Conservation (phyloP, 2,797 vertebrate genomes). For the Balearica regulorum region DNA sequence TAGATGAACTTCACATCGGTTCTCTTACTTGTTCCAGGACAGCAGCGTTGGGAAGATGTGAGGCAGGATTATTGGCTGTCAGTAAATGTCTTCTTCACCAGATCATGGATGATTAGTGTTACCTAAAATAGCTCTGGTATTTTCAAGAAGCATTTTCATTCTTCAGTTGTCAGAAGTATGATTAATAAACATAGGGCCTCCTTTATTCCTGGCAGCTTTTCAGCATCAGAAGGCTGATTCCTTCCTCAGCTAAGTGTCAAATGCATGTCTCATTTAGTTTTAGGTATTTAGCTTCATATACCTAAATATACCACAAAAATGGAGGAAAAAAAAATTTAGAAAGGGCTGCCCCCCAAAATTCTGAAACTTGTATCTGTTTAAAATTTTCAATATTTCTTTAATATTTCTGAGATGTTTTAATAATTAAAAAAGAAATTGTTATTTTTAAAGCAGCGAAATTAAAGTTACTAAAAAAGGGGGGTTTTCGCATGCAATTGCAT, state of each 20-base stretch:
- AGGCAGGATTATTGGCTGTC: background rate
- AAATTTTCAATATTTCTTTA: background rate
- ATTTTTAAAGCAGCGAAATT: background rate
- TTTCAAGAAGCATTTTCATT: conserved; percentile 2
- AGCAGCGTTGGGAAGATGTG: background rate
- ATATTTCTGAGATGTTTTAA: background rate
- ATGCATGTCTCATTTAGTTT: background rate
- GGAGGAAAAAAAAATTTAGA: background rate
- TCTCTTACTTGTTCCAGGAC: background rate
- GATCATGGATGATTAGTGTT: background rate
- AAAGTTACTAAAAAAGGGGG: background rate
- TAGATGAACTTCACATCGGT: background rate
- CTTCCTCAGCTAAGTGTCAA: background rate
- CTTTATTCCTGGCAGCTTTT: background rate
- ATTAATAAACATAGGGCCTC: background rate
- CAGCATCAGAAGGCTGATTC: background rate
- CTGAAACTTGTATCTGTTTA: background rate
- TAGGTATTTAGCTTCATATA: background rate
- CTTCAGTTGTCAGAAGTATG: background rate
- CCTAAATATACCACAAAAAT: background rate
- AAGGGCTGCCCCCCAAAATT: background rate
- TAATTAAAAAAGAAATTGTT: background rate
- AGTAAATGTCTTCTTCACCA: background rate
- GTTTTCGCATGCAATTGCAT: background rate
- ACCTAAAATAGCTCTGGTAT: background rate